Evolutionary conservation across 2,888 invertebrate genomes (phyloP), one percentile per base, ranked within the genome.

Genomic region (Serrognathus titanus): DNA sequence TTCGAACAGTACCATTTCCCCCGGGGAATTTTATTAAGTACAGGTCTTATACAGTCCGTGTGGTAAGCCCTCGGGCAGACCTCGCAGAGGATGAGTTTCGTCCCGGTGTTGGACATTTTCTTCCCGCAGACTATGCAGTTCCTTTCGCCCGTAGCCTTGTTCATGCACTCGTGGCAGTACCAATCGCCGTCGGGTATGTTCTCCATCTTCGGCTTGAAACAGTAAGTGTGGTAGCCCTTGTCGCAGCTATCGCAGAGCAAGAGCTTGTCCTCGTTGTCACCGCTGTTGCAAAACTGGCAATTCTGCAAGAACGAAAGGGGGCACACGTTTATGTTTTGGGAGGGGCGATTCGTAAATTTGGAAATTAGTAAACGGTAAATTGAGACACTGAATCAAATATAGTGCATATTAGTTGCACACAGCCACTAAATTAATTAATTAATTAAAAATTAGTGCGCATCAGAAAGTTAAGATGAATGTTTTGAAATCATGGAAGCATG

Each of bases 221-320:
- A 98, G 77, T 97, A 97, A 48, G 96, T 97, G 80, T 98, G 98
- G 79, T 97, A 97, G 50, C 97, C 98, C 76, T 94, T 93, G 79
- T 98, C 98, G 79, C 98, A 98, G 63, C 96, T 94, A 79, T 98
- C 98, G 78, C 98, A 98, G 20, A 98, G 82, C 66, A 98, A 79
- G 65, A 98, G 80, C 76, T 96, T 91, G 66, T 94, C 97, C 76
- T 98, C 97, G 71, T 96, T 94, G 79, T 97, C 97, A 58, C 96
- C 97, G 71, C 90, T 89, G 73, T 92, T 87, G 80, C 98, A 98
- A 79, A 98, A 96, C 79, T 98, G 97, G 80, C 97, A 97, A 79
- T 93, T 92, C 94, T 97, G 86, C 59, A 81, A 81, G 71, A 64
- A 31, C 24, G 53, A 60, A 64, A 1, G 8, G 1, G n/a, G 11